Percentiles rank a stretch among this genome's conserved stretches.
These are phyloP conservation scores for Dione vanillae DNA, from an alignment of 2,888 invertebrate species.

Conservation along the genomic window DNA sequence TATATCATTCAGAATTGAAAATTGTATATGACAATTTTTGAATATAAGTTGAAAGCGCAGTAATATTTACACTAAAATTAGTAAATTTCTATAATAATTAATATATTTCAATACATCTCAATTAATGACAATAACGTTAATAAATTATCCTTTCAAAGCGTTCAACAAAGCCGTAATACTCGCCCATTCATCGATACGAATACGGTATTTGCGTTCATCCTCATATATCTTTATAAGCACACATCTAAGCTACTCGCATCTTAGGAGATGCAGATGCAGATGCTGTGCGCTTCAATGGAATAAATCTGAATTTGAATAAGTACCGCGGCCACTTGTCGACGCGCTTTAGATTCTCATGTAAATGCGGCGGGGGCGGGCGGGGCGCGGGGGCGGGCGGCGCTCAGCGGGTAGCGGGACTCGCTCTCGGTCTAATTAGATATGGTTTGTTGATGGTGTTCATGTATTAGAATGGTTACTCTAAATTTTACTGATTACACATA, in stretches of 20 bases:
- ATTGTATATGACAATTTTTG: too few species aligned
- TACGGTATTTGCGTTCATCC: constrained; percentile 7
- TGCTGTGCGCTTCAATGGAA: constrained; percentile 43
- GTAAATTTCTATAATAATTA: too few species aligned
- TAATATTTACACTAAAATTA: too few species aligned
- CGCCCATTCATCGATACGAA: constrained; percentile 11
- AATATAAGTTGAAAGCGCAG: too few species aligned
- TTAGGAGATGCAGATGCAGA: constrained; percentile 13
- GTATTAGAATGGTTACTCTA: constrained; percentile 12
- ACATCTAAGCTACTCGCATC: neutral
- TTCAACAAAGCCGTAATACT: constrained; percentile 11
- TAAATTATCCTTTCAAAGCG: neutral
- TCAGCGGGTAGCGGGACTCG: constrained; percentile 17
- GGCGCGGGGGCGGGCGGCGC: constrained; percentile 8
- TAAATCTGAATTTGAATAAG: constrained; percentile 49
- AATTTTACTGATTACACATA: constrained; percentile 8
- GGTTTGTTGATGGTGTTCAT: constrained; percentile 8
- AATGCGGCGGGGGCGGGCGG: constrained; percentile 44
- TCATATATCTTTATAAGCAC: constrained; percentile 24
- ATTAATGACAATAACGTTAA: constrained; percentile 6
- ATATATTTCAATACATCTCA: neutral
- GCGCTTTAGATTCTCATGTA: constrained; percentile 54
- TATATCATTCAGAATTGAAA: too few species aligned
- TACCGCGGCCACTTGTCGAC: constrained; percentile 42
- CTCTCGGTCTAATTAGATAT: constrained; percentile 21